These are phyloP conservation scores for Archegozetes longisetosus DNA, from an alignment of 1,140 invertebrate genomes.

Conservation along the genomic window DNA sequence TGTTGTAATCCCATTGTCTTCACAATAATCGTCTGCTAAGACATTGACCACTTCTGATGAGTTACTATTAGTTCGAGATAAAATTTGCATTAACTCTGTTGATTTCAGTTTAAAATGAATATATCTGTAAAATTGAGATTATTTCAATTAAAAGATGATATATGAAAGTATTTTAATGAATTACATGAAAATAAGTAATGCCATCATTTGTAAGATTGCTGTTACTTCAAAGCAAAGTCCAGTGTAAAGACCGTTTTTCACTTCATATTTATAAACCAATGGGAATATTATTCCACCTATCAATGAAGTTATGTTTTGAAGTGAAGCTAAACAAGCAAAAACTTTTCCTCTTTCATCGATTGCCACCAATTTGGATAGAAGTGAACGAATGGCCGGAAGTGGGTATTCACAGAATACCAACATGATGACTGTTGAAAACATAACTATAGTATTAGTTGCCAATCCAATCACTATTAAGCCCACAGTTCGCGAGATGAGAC, in stretches of 20 bases:
- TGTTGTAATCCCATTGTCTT: too few relatives aligned
- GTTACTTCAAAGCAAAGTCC: slow-evolving; percentile 14
- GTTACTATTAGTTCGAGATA: too few relatives aligned
- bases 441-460: slow-evolving; percentile 20
- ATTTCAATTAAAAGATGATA: background rate
- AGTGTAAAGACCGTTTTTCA: background rate
- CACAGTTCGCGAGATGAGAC: slow-evolving; percentile 28
- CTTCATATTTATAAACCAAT: background rate
- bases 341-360: slow-evolving; percentile 33
- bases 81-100: too few relatives aligned
- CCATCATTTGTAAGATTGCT: slow-evolving; percentile 10
- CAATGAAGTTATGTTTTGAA: slow-evolving; percentile 25
- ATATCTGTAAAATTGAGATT: background rate
- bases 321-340: slow-evolving; percentile 31
- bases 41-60: too few relatives aligned
- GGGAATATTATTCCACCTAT: slow-evolving; percentile 5
- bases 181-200: slow-evolving; percentile 11
- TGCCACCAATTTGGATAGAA: slow-evolving; percentile 32
- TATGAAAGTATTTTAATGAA: background rate
- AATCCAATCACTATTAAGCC: slow-evolving; percentile 28
- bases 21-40: too few relatives aligned
- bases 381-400: slow-evolving; percentile 31
- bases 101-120: background rate
- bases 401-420: slow-evolving; percentile 31
- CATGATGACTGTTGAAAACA: slow-evolving; percentile 16